Evolutionary conservation across 2,797 vertebrate species (phyloP).

Genomic region (Austrolebias charrua): DNA sequence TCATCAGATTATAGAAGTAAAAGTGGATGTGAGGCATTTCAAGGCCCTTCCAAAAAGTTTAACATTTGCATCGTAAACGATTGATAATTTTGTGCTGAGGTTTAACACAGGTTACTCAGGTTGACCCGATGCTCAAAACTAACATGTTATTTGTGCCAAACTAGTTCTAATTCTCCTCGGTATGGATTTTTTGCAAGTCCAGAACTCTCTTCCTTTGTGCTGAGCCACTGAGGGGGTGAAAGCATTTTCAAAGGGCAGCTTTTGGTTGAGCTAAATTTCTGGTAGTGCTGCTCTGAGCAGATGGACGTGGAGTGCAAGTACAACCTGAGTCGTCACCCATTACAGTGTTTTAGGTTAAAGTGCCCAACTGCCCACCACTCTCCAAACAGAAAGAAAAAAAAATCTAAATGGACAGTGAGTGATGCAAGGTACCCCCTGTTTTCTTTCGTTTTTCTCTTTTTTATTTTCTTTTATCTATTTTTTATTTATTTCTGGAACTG

Average conservation of each 20-base stretch:
- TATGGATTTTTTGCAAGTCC: constrained; percentile 63
- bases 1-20: constrained; percentile 35
- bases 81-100: neutral
- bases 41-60: neutral
- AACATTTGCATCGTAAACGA: constrained; percentile 5
- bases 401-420: constrained; percentile 50
- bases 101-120: constrained; percentile 2
- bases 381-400: constrained; percentile 41
- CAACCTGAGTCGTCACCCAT: constrained; percentile 73
- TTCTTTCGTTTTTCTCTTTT: constrained; percentile 11
- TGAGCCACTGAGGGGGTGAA: constrained; percentile 49
- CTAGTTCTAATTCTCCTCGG: constrained; percentile 23
- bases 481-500: constrained; percentile 18
- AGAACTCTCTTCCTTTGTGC: constrained; percentile 50
- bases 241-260: constrained; percentile 71
- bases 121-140: constrained; percentile 18
- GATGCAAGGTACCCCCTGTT: neutral
- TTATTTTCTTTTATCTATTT: constrained; percentile 15
- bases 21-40: constrained; percentile 11
- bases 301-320: constrained; percentile 79
- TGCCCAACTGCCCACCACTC: constrained; percentile 76
- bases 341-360: constrained; percentile 78
- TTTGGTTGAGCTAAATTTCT: constrained; percentile 58
- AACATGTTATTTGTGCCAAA: constrained; percentile 30
- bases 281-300: constrained; percentile 68